A percentile compares a stretch with the other conserved stretches of the same genome.
phyloP scores from a whole-genome alignment of 2,888 invertebrate species.

The Mimumesa dahlbomi region DNA sequence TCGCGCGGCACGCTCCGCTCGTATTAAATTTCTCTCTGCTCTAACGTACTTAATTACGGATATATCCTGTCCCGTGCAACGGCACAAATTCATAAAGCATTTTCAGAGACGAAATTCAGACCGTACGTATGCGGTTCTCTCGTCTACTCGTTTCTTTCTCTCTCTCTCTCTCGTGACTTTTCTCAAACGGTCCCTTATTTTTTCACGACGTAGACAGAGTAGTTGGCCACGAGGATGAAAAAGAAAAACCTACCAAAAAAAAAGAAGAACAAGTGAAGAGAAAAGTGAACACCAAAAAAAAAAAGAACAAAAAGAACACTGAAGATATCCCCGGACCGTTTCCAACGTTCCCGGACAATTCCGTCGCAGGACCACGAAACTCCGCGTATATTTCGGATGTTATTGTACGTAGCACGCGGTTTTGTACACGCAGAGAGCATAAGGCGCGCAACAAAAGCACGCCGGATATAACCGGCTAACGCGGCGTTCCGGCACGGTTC shows the following conservation, averaged over 20 bases:
- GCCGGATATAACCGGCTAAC: slow-evolving; percentile 23
- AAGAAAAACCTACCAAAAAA: background rate
- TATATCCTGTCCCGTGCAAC: too few species aligned
- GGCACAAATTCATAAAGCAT: too few species aligned
- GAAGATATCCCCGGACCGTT: background rate
- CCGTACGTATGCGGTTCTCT: too few species aligned
- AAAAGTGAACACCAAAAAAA: background rate
- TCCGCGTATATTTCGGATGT: slow-evolving; percentile 7
- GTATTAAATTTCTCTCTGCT: too few species aligned
- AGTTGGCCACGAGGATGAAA: too few species aligned
- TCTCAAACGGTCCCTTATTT: too few species aligned
- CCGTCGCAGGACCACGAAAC: background rate
- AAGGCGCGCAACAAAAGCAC: slow-evolving; percentile 23
- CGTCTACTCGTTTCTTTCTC: too few species aligned
- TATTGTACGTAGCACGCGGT: slow-evolving; percentile 19
- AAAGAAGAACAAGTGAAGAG: background rate
- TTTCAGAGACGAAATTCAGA: too few species aligned
- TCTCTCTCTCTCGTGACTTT: too few species aligned
- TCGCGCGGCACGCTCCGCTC: too few species aligned
- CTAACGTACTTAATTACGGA: too few species aligned
- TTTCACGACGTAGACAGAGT: background rate
- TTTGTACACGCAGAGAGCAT: background rate
- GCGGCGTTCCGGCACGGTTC: slow-evolving; percentile 40
- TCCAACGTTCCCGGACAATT: slow-evolving; percentile 7
- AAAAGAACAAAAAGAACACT: background rate